Evolutionary conservation across 2,113 vertebrate species (phyloP).

Genomic region (Eurypyga helias): DNA sequence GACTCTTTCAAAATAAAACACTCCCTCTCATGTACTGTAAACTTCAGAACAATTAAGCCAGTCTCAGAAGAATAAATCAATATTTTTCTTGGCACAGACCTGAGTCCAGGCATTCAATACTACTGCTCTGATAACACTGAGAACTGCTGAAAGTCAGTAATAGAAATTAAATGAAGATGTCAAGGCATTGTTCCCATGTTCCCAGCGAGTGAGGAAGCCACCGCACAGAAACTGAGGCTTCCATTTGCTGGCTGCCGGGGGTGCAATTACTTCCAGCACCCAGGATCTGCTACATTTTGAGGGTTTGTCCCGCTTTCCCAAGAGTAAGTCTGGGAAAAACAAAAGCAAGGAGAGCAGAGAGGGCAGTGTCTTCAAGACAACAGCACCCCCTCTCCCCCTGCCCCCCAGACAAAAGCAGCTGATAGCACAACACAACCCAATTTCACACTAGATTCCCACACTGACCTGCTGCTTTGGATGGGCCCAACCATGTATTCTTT

Average conservation of each 20-base stretch:
- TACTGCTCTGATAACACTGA: conserved; percentile 18
- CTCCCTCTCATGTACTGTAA: conserved; percentile 31
- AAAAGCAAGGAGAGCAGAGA: not conserved
- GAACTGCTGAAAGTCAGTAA: conserved; percentile 26
- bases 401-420: not conserved
- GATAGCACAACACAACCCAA: not conserved
- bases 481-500: not conserved
- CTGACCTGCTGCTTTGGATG: not conserved
- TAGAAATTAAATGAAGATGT: conserved; percentile 7
- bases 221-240: not conserved
- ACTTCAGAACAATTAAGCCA: conserved; percentile 58
- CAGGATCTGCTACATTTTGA: not conserved
- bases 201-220: conserved; percentile 10
- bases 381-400: not conserved
- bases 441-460: not conserved
- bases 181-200: not conserved
- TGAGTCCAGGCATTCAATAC: not conserved
- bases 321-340: not conserved
- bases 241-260: not conserved
- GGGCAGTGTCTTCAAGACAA: not conserved
- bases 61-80: conserved; percentile 35
- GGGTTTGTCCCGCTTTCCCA: not conserved
- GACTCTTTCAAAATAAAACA: not conserved
- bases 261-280: not conserved
- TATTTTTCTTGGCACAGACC: conserved; percentile 52